A percentile compares a stretch with the other conserved stretches of the same genome.
These are phyloP conservation scores for Caenorhabditis imperialis DNA, from an alignment of 2,888 invertebrate species.

Conservation along the genomic window DNA sequence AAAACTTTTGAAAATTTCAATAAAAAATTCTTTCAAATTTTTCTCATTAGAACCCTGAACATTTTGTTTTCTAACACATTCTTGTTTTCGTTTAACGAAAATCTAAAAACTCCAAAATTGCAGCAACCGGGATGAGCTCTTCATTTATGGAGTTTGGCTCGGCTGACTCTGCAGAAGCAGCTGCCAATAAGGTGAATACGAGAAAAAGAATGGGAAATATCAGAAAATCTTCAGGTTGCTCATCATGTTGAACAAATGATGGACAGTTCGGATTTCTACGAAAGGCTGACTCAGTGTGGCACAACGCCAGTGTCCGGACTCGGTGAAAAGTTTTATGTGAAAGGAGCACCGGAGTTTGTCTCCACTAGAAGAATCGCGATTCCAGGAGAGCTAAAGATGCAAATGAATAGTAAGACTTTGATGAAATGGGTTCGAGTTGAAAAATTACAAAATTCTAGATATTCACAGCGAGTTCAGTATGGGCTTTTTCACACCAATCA, in stretches of 20 bases:
- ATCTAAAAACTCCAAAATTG: background rate
- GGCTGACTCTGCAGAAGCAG: constrained; percentile 58
- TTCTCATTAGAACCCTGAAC: too few species aligned
- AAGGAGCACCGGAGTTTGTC: constrained; percentile 62
- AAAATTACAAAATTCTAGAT: constrained; percentile 81
- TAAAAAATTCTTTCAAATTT: constrained; percentile 3
- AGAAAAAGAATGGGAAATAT: background rate
- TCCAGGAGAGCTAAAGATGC: constrained; percentile 70
- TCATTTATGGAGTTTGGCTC: constrained; percentile 53
- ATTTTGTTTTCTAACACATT: background rate
- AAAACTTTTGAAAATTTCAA: background rate
- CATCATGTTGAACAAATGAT: constrained; percentile 55
- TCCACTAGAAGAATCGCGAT: constrained; percentile 59
- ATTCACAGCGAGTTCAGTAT: constrained; percentile 96
- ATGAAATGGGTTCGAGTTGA: background rate
- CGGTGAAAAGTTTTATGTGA: constrained; percentile 60
- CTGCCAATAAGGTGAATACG: constrained; percentile 42
- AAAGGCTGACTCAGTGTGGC: constrained; percentile 58
- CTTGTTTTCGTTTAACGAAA: background rate
- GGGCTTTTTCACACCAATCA: constrained; percentile 96
- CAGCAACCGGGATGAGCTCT: constrained; percentile 38
- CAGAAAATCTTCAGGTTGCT: constrained; percentile 23
- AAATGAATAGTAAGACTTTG: constrained; percentile 68
- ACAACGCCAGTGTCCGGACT: constrained; percentile 65
- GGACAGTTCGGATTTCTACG: constrained; percentile 58